phyloP scores from a whole-genome alignment of 2,113 vertebrate genomes.

The Syngnathus floridae region DNA sequence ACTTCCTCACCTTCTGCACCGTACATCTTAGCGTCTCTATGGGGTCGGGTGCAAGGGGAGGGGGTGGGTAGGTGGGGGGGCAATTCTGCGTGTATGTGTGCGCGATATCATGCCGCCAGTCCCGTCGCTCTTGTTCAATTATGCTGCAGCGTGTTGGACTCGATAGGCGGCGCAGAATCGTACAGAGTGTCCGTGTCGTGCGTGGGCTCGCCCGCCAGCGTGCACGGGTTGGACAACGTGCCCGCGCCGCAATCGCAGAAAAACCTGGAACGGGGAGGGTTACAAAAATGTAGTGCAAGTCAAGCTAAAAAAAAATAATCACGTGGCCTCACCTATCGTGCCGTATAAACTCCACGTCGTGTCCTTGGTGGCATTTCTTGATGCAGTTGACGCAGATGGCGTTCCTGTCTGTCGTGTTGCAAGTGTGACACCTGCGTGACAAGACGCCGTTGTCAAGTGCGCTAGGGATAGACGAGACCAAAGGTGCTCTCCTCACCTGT shows the following conservation, averaged over 20 bases:
- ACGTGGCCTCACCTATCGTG: slow-evolving; percentile 84
- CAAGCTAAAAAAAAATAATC: background rate
- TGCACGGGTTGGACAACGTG: slow-evolving; percentile 98
- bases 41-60: background rate
- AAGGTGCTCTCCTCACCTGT: slow-evolving; percentile 76
- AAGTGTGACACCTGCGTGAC: slow-evolving; percentile 89
- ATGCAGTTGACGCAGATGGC: slow-evolving; percentile 99
- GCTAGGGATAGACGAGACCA: too few species aligned
- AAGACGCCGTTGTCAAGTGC: background rate
- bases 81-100: slow-evolving; percentile 25
- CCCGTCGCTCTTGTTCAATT: slow-evolving; percentile 77
- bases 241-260: slow-evolving; percentile 99
- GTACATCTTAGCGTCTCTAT: background rate
- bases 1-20: slow-evolving; percentile 16
- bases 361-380: slow-evolving; percentile 99
- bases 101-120: slow-evolving; percentile 37
- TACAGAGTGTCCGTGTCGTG: slow-evolving; percentile 99
- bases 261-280: slow-evolving; percentile 73
- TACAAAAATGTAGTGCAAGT: background rate
- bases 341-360: slow-evolving; percentile 99
- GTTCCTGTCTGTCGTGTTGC: slow-evolving; percentile 97
- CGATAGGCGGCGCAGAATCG: slow-evolving; percentile 98
- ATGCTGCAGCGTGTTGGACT: slow-evolving; percentile 99
- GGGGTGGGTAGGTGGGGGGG: background rate
- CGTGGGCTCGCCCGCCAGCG: slow-evolving; percentile 96